These are phyloP conservation scores for Oenanthe oenanthe DNA, from an alignment of 2,113 vertebrate genomes.

Conservation along the genomic window DNA sequence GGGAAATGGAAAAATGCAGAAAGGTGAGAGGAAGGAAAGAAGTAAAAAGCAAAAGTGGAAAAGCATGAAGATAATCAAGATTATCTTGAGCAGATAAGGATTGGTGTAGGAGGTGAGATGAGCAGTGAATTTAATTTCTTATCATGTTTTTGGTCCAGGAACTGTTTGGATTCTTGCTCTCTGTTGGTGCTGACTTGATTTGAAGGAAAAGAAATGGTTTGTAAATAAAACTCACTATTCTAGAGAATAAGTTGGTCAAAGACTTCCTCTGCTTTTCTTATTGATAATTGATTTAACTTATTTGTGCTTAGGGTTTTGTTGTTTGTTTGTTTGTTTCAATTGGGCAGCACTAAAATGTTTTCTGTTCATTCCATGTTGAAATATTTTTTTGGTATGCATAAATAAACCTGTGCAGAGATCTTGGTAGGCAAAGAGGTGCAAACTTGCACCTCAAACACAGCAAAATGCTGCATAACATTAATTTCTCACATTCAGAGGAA, in stretches of 20 bases:
- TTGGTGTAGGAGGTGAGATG: neutral
- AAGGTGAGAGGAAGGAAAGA: neutral
- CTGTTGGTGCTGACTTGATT: neutral
- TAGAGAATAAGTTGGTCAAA: neutral
- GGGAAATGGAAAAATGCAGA: neutral
- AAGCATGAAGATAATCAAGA: neutral
- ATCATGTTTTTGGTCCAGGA: neutral
- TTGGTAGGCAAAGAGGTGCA: neutral
- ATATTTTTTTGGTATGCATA: neutral
- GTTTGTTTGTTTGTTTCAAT: neutral
- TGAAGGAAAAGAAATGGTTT: neutral
- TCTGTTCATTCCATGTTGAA: neutral
- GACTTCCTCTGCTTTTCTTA: neutral
- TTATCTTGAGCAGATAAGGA: neutral
- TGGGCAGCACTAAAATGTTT: neutral
- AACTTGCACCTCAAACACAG: neutral
- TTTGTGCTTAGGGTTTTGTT: neutral
- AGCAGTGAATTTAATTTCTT: neutral
- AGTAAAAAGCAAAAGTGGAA: neutral
- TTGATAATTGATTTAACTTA: neutral
- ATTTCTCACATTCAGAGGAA: neutral
- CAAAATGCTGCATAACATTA: neutral
- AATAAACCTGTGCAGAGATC: neutral
- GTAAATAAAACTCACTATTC: neutral
- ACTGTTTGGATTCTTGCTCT: neutral